Base-by-base conservation (phyloP, 2,888 invertebrate genomes). In the Drosophila formosana region DNA sequence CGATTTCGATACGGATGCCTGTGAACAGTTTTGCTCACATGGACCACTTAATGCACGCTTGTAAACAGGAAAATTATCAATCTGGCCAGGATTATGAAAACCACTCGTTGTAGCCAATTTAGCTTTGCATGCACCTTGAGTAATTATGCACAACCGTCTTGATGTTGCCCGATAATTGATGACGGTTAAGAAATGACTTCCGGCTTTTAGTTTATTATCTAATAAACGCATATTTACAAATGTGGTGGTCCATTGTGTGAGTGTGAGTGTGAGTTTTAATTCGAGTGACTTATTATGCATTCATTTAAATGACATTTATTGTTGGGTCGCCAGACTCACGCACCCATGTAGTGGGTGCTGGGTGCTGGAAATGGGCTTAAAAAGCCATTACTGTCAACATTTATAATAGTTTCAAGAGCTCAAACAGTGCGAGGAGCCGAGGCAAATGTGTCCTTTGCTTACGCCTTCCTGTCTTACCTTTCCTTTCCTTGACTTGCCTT, bases 301-400 rank as follows among this genome's bases (percentile, higher is more conserved):
- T 80, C 84, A 88, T 88, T 87, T 82, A 82, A 79, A 75, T 84
- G 88, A 71, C 87, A 87, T 87, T 89, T 87, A 89, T 87, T 80
- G 77, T 71, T 70, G 9, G 45, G 47, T 26, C 32, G 18, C 32
- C 53, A 60, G 60, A 50, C 62, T 23, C 43, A 49, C 47, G 50
- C 25, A 47, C 45, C 26, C 39, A 56, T 34, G 4, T 46, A 45
- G 67, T 6, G 30, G 41, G 67, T 6, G 30, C 28, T 68, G 52
- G 45, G 55, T 78, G 73, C 61, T 64, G 58, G 81, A 78, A 86
- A 88, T 84, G 81, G 85, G 89, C 87, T 87, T 84, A 87, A 87
- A 87, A 84, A 84, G 89, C 89, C 87, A 87, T 87, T 87, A 89
- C 82, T 85, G 87, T 87, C 87, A 89, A 87, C 88, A 86, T 88